A percentile compares a stretch with the other conserved stretches of the same genome.
Evolutionary conservation across 2,113 vertebrate species (phyloP).

Genomic region (Narcine bancroftii): DNA sequence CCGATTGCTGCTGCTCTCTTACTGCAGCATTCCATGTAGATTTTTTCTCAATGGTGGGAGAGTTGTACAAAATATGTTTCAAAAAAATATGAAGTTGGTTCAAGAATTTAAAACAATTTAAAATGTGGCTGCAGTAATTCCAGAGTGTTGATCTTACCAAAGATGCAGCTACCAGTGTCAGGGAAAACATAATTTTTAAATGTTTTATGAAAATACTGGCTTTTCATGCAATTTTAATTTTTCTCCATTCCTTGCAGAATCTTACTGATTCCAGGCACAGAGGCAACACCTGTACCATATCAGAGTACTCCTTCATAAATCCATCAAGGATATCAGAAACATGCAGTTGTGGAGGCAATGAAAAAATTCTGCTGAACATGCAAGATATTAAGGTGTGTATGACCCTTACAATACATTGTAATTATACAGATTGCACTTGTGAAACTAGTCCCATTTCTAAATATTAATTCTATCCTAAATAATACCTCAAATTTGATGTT

Average conservation of each 20-base stretch:
- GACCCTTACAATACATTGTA: background rate
- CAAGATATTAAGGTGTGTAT: constrained; percentile 64
- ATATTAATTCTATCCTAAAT: background rate
- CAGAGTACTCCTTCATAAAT: constrained; percentile 44
- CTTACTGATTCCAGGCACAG: constrained; percentile 36
- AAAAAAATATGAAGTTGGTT: background rate
- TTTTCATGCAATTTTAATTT: background rate
- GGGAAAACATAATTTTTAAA: background rate
- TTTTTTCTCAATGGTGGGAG: too few relatives aligned
- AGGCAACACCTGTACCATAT: constrained; percentile 38
- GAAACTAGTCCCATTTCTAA: background rate
- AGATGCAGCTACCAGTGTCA: too few relatives aligned
- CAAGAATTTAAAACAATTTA: background rate
- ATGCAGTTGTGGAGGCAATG: constrained; percentile 41
- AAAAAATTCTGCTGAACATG: constrained; percentile 63
- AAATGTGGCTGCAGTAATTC: background rate
- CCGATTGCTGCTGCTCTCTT: too few relatives aligned
- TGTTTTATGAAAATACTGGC: background rate
- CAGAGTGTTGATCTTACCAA: background rate
- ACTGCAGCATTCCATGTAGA: too few relatives aligned
- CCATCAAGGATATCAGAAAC: constrained; percentile 40
- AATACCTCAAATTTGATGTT: background rate
- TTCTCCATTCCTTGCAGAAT: constrained; percentile 15
- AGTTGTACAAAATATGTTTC: too few relatives aligned
- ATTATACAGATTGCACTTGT: background rate